Evolutionary conservation across 2,797 vertebrate species (phyloP).

Genomic region (Mus caroli): DNA sequence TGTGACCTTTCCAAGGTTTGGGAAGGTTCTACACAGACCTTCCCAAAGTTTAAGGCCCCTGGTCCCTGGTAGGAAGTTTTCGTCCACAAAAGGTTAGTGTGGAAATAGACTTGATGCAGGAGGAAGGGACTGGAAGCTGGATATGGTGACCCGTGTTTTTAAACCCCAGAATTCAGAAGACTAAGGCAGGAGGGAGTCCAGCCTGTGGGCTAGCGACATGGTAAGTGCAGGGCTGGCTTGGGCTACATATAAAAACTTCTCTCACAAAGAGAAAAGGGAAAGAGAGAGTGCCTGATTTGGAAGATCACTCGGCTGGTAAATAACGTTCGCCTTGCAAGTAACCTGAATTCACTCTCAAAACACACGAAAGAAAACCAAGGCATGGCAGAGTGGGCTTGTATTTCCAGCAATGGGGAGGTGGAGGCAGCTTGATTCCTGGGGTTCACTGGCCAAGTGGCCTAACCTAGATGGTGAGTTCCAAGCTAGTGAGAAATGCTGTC

Average conservation of each 20-base stretch:
- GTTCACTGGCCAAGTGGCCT: neutral
- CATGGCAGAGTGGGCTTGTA: neutral
- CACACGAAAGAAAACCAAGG: neutral
- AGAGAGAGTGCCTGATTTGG: neutral
- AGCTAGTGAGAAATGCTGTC: neutral
- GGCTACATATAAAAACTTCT: neutral
- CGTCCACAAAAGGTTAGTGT: neutral
- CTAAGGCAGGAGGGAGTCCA: neutral
- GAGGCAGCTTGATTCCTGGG: neutral
- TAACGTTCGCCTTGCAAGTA: neutral
- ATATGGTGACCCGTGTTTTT: neutral
- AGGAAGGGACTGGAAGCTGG: neutral
- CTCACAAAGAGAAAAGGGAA: neutral
- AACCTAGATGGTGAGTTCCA: neutral
- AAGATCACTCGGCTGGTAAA: neutral
- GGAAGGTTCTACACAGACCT: neutral
- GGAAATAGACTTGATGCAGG: neutral
- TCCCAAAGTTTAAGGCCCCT: neutral
- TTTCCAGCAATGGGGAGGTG: neutral
- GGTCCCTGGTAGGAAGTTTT: neutral
- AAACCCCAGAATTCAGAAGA: neutral
- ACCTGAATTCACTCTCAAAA: neutral
- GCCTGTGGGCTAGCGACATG: neutral
- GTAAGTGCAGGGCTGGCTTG: neutral
- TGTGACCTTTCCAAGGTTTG: neutral